Evolutionary conservation across 2,113 vertebrate genomes (phyloP).

Genomic region (Lamprotornis superbus): DNA sequence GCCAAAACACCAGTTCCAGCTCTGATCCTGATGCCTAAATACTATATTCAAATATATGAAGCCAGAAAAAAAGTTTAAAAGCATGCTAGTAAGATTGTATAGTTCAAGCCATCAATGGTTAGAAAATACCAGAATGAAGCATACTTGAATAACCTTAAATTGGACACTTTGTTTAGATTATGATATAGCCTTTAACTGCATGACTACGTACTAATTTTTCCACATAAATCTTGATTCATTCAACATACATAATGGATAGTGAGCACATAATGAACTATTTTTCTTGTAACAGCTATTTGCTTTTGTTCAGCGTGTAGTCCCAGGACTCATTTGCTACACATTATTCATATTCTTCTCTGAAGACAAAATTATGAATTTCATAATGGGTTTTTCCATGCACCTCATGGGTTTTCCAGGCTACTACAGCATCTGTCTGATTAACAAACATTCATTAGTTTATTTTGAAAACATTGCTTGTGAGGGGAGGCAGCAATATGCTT

Average conservation of each 20-base stretch:
- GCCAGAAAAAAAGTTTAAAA: neutral
- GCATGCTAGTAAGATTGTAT: neutral
- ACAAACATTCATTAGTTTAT: conserved; percentile 12
- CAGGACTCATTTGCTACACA: conserved; percentile 18
- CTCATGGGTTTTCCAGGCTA: conserved; percentile 24
- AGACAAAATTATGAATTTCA: conserved; percentile 7
- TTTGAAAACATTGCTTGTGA: conserved; percentile 6
- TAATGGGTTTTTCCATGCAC: neutral
- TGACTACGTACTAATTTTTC: conserved; percentile 23
- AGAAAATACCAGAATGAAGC: neutral
- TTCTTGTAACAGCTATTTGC: neutral
- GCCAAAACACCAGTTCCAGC: neutral
- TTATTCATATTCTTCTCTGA: conserved; percentile 17
- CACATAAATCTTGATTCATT: conserved; percentile 16
- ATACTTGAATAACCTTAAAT: neutral
- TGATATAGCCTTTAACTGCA: conserved; percentile 14
- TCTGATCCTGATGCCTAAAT: neutral
- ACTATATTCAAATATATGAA: neutral
- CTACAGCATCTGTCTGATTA: neutral
- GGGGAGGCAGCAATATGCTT: neutral
- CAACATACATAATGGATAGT: neutral
- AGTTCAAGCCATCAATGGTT: neutral
- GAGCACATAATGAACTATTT: neutral
- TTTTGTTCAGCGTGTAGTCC: neutral
- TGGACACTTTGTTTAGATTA: neutral